phyloP scores from a whole-genome alignment of 2,113 vertebrate genomes.

The Sceloporus tristichus region DNA sequence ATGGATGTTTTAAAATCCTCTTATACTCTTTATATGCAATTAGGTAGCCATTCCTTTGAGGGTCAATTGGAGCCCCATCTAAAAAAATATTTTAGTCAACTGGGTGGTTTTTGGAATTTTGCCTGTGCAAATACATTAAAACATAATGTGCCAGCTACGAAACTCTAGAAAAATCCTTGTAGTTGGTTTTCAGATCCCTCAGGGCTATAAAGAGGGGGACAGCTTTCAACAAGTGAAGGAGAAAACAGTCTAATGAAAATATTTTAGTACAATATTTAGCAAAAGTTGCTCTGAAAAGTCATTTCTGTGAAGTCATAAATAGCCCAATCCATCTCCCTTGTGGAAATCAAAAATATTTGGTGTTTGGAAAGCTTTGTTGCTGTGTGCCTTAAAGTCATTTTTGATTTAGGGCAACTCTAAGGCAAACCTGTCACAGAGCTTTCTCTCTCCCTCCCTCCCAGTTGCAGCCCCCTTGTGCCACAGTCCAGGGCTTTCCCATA shows the following conservation, averaged over 20 bases:
- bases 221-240: neutral
- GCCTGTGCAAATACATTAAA: neutral
- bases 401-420: no score
- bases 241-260: neutral
- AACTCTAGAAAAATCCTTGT: neutral
- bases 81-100: neutral
- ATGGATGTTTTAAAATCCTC: neutral
- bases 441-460: neutral
- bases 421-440: neutral
- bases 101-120: neutral
- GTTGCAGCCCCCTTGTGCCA: neutral
- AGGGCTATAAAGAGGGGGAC: neutral
- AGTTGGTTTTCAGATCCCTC: neutral
- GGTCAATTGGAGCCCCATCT: neutral
- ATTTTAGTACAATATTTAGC: neutral
- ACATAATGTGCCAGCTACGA: neutral
- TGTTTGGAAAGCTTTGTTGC: neutral
- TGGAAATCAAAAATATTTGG: neutral
- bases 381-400: no score
- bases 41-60: neutral
- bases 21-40: neutral
- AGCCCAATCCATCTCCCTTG: neutral
- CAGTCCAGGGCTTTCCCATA: neutral
- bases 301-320: neutral
- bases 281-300: neutral